phyloP scores from a whole-genome alignment of 2,797 vertebrate genomes.

The Mallotus villosus region DNA sequence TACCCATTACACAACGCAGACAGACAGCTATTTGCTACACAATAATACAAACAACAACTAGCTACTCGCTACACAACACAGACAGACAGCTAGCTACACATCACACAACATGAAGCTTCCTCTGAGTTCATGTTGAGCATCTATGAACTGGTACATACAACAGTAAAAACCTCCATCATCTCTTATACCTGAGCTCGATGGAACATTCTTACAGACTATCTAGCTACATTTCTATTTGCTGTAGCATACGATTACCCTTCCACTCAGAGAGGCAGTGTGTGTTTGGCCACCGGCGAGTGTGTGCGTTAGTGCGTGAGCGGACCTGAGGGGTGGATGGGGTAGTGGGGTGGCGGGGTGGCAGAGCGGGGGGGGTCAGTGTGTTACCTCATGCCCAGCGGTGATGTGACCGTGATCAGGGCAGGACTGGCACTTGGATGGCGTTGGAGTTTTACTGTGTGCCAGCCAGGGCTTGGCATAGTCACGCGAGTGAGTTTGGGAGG shows the following conservation, averaged over 20 bases:
- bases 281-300: constrained; percentile 4
- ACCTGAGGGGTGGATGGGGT: constrained; percentile 45
- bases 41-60: no score
- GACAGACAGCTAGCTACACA: no score
- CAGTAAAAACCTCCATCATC: no score
- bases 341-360: constrained; percentile 46
- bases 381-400: constrained; percentile 88
- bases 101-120: no score
- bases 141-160: no score
- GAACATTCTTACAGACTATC: neutral
- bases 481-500: constrained; percentile 85
- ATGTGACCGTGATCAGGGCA: constrained; percentile 86
- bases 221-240: neutral
- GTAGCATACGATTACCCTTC: neutral
- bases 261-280: neutral
- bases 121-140: no score
- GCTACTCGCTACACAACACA: no score
- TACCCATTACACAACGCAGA: no score
- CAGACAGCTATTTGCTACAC: no score
- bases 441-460: constrained; percentile 99
- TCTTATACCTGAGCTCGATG: no score
- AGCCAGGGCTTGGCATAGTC: constrained; percentile 99
- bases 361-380: constrained; percentile 64
- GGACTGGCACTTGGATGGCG: constrained; percentile 90
- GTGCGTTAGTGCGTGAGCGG: constrained; percentile 16